These are phyloP conservation scores for Hippocampus mohnikei DNA, from an alignment of 2,113 vertebrate genomes.

Conservation along the genomic window DNA sequence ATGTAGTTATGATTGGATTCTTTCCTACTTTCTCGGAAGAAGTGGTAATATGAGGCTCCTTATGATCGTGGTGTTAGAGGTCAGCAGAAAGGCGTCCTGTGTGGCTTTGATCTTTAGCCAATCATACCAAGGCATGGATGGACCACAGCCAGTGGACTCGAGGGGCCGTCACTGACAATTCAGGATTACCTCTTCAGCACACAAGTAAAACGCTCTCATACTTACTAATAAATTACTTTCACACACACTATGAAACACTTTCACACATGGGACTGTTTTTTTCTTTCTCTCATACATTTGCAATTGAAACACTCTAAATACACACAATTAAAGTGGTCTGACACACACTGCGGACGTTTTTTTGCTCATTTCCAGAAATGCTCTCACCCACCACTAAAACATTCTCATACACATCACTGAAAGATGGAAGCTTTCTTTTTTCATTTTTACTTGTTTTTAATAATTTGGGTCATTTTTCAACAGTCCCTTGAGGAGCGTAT, in stretches of 20 bases:
- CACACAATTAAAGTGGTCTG: neutral
- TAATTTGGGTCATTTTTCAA: too few relatives aligned
- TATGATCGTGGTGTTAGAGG: constrained; percentile 53
- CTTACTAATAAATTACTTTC: neutral
- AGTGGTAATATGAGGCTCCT: constrained; percentile 65
- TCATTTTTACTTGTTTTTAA: too few relatives aligned
- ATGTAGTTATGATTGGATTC: constrained; percentile 72
- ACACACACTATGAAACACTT: neutral
- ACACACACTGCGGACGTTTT: neutral
- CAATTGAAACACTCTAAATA: too few relatives aligned
- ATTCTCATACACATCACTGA: neutral
- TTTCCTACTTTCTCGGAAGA: constrained; percentile 64
- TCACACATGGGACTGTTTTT: neutral
- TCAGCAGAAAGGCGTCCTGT: constrained; percentile 65
- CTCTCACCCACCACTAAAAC: neutral
- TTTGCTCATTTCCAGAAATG: neutral
- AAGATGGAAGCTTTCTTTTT: too few relatives aligned
- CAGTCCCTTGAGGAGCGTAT: too few relatives aligned
- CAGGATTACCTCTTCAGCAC: neutral
- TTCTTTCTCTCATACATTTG: neutral
- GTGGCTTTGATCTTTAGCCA: neutral
- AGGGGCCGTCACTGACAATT: neutral
- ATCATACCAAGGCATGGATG: neutral
- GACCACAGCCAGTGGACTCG: neutral
- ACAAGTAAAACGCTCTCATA: neutral